These are phyloP conservation scores for Cylloceria caligata DNA, from an alignment of 2,888 invertebrate species.

Conservation along the genomic window DNA sequence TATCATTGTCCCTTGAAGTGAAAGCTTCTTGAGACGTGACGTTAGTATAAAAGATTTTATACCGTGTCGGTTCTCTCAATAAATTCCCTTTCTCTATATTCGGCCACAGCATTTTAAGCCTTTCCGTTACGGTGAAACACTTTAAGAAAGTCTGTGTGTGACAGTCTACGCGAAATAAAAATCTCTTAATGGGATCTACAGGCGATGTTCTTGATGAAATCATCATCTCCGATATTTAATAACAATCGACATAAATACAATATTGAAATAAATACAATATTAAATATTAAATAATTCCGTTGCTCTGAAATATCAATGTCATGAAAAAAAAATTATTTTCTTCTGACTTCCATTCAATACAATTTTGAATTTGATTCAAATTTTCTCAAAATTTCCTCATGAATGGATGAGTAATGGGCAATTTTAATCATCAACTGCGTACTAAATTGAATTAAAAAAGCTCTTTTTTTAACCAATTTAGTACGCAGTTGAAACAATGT, in stretches of 20 bases:
- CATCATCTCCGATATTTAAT: slow-evolving; percentile 13
- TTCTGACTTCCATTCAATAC: too few relatives aligned
- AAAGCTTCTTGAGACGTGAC: slow-evolving; percentile 17
- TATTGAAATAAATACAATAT: neutral
- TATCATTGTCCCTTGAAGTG: neutral
- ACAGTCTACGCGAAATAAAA: slow-evolving; percentile 28
- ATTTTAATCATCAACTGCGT: too few relatives aligned
- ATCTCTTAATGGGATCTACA: slow-evolving; percentile 27
- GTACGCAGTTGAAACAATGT: too few relatives aligned
- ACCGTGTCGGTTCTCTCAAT: slow-evolving; percentile 23
- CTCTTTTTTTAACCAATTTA: too few relatives aligned
- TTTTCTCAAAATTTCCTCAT: too few relatives aligned
- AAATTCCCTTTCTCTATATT: slow-evolving; percentile 22
- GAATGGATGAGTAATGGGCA: too few relatives aligned
- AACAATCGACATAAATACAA: slow-evolving; percentile 14
- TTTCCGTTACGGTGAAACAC: slow-evolving; percentile 16
- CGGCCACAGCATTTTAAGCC: slow-evolving; percentile 9
- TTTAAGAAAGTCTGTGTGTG: slow-evolving; percentile 39
- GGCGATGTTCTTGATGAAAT: neutral
- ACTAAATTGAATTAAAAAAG: too few relatives aligned
- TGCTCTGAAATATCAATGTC: too few relatives aligned
- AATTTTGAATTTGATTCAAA: too few relatives aligned
- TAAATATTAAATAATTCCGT: too few relatives aligned
- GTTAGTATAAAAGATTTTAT: slow-evolving; percentile 27
- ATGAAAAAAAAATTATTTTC: too few relatives aligned